Evolutionary conservation across 1,140 invertebrate species (phyloP).

Genomic region (Drosophila ercepeae): DNA sequence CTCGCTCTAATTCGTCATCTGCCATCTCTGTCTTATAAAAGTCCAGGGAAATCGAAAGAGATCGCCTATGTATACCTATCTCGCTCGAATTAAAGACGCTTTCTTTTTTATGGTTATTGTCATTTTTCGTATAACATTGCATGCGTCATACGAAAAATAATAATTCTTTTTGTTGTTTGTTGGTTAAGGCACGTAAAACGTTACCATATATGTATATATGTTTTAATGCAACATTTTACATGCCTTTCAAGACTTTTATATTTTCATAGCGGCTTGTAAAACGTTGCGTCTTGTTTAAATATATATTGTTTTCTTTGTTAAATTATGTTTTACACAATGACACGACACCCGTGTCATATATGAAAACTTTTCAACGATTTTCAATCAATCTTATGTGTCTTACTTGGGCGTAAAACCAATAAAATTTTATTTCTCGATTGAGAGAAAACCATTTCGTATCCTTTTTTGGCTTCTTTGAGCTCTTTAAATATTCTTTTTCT

Average conservation of each 20-base stretch:
- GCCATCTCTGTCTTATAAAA: constrained; percentile 19
- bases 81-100: constrained; percentile 6
- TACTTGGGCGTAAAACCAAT: constrained; percentile 11
- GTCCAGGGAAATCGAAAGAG: constrained; percentile 11
- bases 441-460: background rate
- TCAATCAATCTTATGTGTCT: constrained; percentile 31
- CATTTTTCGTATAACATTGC: constrained; percentile 30
- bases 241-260: constrained; percentile 36
- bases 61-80: constrained; percentile 1
- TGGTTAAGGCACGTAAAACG: constrained; percentile 70
- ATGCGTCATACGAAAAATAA: constrained; percentile 19
- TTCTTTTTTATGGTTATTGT: background rate
- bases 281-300: constrained; percentile 44
- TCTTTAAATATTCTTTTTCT: constrained; percentile 16
- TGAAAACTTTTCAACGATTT: constrained; percentile 30
- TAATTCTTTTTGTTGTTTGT: background rate
- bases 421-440: constrained; percentile 9
- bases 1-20: constrained; percentile 3
- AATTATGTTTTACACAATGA: no score
- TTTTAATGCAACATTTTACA: constrained; percentile 63
- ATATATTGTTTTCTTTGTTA: background rate
- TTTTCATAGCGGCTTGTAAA: constrained; percentile 42
- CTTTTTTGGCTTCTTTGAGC: constrained; percentile 7
- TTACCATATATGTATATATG: constrained; percentile 33
- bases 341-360: constrained; percentile 24